Conservation (phyloP, 1,140 invertebrate genomes). For the Mactra quadrangularis region DNA sequence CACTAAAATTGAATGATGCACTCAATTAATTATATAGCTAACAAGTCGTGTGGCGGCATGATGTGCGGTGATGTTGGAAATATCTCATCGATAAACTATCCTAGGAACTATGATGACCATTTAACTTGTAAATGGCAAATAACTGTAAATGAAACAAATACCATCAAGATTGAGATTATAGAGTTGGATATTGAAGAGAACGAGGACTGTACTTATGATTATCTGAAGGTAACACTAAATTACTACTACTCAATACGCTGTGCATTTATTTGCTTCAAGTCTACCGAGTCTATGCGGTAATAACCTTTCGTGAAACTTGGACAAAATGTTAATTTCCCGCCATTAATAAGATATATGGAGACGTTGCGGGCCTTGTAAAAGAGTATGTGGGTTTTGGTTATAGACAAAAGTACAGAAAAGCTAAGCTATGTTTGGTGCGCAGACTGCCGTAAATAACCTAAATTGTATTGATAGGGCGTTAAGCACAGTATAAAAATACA, state of each 20-base stretch:
- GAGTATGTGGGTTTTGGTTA: too few species aligned
- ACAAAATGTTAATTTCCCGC: too few species aligned
- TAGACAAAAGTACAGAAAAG: too few species aligned
- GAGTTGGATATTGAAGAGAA: slow-evolving; percentile 20
- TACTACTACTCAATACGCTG: neutral
- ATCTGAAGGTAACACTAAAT: neutral
- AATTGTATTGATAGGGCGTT: too few species aligned
- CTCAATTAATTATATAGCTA: too few species aligned
- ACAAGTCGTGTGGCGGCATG: neutral
- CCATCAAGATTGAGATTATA: neutral
- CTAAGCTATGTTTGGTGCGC: neutral
- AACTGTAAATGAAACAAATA: neutral
- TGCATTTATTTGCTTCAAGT: neutral
- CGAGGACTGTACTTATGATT: slow-evolving; percentile 22
- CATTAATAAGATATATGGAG: neutral
- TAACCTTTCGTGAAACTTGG: neutral
- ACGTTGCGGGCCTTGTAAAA: neutral
- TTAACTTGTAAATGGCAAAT: slow-evolving; percentile 21
- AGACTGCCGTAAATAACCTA: too few species aligned
- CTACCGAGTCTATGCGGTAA: neutral
- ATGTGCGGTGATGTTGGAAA: neutral
- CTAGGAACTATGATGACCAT: neutral
- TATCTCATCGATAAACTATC: slow-evolving; percentile 14
- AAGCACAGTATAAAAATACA: too few species aligned
- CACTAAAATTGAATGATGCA: too few species aligned